Base-by-base conservation (phyloP, 2,888 invertebrate species). In the Mesorhabditis belari region DNA sequence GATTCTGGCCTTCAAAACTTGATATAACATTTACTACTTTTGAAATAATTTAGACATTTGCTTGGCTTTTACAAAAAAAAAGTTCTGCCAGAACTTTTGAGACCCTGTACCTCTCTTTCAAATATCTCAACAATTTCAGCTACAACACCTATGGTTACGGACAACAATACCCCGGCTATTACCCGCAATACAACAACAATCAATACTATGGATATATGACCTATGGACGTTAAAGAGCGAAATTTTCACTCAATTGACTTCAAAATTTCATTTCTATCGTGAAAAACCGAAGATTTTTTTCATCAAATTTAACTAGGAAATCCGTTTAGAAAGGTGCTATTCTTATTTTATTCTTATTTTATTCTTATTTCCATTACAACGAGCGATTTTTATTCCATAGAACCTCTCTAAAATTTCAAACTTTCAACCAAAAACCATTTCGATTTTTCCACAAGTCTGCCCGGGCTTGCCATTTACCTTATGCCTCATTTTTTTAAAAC, bases 141-240 rank as follows among this genome's bases (percentile, higher is more conserved):
- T 50, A 50, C 51, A 50, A 50, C 51, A 50, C 51, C 17, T 50
- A 50, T 23, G 60, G 60, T n/a, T 57, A 25, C 35, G 62, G 62
- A 55, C 60, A 55, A 17, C 50, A 12, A 26, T 73, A 74, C 57
- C 62, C 63, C 9, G 64, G 60, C 49, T 69, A 68, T 58, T 70
- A 67, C 62, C 68, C 67, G 54, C 65, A 66, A 58, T 66, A 67
- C 63, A 66, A 64, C 52, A 62, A 56, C 44, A 64, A 53, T 50
- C 65, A 65, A n/a, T 70, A 71, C 61, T 75, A 74, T 57, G 75
- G 73, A 35, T 75, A 75, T 63, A 68, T 74, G 70, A 75, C 74
- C 6, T 75, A 75, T 63, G 74, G 73, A 61, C 71, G 75, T 51
- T 71, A 65, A 66, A 58, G 44, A 35, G n/a, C n/a, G n/a, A n/a